phyloP scores from a whole-genome alignment of 2,797 vertebrate genomes.

The Sylvilagus floridanus region DNA sequence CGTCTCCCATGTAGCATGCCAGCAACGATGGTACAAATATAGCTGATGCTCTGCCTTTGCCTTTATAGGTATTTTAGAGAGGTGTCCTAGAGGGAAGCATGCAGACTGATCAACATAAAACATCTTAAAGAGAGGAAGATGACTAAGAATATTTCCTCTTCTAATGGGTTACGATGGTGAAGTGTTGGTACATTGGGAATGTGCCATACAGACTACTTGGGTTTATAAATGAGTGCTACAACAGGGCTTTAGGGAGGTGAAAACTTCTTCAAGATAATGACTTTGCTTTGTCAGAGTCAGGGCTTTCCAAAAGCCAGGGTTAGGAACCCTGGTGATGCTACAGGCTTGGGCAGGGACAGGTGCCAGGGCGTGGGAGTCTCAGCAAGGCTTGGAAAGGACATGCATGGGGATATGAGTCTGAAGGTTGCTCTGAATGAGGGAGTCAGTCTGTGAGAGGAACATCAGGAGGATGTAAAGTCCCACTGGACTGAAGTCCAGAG shows the following conservation, averaged over 20 bases:
- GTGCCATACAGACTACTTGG: slow-evolving; percentile 70
- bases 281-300: slow-evolving; percentile 54
- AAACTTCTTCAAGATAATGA: slow-evolving; percentile 63
- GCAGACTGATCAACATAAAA: slow-evolving; percentile 65
- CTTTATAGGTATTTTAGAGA: slow-evolving; percentile 70
- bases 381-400: not conserved
- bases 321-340: not conserved
- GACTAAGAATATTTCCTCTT: slow-evolving; percentile 59
- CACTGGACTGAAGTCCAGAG: not conserved
- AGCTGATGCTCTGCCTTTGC: slow-evolving; percentile 51
- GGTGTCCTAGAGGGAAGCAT: slow-evolving; percentile 50
- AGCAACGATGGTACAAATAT: slow-evolving; percentile 50
- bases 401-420: accelerated
- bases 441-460: not conserved
- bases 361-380: not conserved
- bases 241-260: slow-evolving; percentile 58
- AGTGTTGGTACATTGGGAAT: slow-evolving; percentile 64
- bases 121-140: slow-evolving; percentile 45
- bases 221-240: slow-evolving; percentile 73
- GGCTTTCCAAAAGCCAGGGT: not conserved
- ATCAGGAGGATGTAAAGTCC: not conserved
- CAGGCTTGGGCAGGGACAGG: not conserved
- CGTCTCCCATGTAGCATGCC: not conserved
- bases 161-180: slow-evolving; percentile 64
- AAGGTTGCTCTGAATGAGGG: not conserved